Percentiles rank a stretch among this genome's conserved stretches.
These are phyloP conservation scores for Nycticebus coucang DNA, from an alignment of 2,113 vertebrate genomes.

Conservation along the genomic window DNA sequence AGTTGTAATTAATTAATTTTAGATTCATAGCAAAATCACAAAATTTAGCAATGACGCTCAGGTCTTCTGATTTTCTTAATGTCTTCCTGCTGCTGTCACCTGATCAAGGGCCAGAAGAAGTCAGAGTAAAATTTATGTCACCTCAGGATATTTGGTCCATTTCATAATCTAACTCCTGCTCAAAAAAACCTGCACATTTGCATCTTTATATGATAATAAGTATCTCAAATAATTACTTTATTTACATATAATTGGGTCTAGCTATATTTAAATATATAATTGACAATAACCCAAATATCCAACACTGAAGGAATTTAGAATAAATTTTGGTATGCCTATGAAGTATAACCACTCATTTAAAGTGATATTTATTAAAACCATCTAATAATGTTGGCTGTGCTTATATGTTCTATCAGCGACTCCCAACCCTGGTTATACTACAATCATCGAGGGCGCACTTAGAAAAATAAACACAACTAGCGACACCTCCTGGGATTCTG, in stretches of 20 bases:
- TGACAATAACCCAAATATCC: not conserved
- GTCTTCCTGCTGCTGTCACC: not conserved
- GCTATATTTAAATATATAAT: not conserved
- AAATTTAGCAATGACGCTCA: not conserved
- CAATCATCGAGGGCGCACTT: not conserved
- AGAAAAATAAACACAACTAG: not conserved
- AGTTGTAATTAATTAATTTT: conserved; percentile 10
- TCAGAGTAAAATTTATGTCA: not conserved
- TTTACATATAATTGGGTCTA: not conserved
- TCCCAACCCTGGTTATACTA: not conserved
- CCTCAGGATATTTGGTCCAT: not conserved
- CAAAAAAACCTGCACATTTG: not conserved
- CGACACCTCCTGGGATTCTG: not conserved
- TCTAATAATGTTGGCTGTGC: not conserved
- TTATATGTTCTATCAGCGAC: not conserved
- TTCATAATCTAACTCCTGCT: conserved; percentile 23
- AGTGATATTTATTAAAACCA: not conserved
- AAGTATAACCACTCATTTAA: not conserved
- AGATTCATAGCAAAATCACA: conserved; percentile 32
- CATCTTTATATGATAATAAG: not conserved
- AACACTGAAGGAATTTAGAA: not conserved
- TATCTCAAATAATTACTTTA: not conserved
- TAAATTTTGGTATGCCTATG: not conserved
- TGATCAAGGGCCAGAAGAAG: conserved; percentile 19
- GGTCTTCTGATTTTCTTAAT: conserved; percentile 7